These are phyloP conservation scores for Palythoa heliodiscus DNA, from an alignment of 92 coral and sea anemone species.

Conservation along the genomic window DNA sequence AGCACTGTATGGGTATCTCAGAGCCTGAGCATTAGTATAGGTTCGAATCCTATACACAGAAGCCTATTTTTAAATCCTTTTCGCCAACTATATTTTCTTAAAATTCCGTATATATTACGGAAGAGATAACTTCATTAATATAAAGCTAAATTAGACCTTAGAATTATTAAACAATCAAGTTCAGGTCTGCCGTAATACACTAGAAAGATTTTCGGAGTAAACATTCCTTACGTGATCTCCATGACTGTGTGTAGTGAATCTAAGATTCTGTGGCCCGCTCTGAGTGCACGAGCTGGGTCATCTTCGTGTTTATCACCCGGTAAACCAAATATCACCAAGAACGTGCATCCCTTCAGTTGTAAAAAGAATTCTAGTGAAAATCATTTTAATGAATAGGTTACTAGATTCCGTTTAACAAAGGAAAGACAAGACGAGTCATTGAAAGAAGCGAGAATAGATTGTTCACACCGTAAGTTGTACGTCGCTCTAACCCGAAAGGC, in stretches of 20 bases:
- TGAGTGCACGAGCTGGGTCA: constrained; percentile 90
- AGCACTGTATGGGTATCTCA: no score
- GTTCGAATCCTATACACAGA: no score
- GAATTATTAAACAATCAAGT: neutral
- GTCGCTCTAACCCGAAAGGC: no score
- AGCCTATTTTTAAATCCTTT: no score
- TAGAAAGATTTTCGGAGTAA: neutral
- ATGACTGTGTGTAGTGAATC: constrained; percentile 82
- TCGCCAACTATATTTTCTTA: no score
- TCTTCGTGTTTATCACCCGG: constrained; percentile 99
- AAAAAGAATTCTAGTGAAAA: neutral
- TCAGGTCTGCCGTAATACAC: neutral
- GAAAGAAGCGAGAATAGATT: neutral
- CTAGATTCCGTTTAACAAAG: no score
- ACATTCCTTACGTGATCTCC: constrained; percentile 88
- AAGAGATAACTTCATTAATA: no score
- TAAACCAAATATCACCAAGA: constrained; percentile 92
- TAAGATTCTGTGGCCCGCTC: constrained; percentile 90
- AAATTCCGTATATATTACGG: no score
- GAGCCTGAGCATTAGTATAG: no score
- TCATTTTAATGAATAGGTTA: neutral
- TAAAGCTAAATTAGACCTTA: neutral
- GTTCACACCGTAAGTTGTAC: neutral
- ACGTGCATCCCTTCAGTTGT: constrained; percentile 85
- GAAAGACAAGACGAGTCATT: neutral